phyloP scores from a whole-genome alignment of 2,888 invertebrate genomes.

The Acrocyrtus sp. region DNA sequence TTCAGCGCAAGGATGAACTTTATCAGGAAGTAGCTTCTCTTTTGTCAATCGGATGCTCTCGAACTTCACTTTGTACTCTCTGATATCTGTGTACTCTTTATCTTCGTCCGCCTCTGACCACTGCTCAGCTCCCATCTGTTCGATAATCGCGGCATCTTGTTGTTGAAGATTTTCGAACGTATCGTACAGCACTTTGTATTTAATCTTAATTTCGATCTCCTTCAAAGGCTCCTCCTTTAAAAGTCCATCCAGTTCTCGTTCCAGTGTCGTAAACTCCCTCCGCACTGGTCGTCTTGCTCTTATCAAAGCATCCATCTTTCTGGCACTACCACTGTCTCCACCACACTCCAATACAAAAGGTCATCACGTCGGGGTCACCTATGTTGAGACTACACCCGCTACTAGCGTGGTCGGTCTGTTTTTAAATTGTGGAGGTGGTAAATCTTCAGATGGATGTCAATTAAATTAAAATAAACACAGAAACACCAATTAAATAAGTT shows the following conservation, averaged over 20 bases:
- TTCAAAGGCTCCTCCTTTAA: background rate
- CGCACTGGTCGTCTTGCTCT: background rate
- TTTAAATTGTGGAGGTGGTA: no score
- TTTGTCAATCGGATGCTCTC: background rate
- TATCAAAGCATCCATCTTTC: background rate
- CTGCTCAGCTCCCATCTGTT: background rate
- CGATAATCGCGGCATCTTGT: background rate
- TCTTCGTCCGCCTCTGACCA: background rate
- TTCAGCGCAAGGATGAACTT: background rate
- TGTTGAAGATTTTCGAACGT: background rate
- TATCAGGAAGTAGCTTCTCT: background rate
- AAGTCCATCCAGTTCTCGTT: background rate
- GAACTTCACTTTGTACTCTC: background rate
- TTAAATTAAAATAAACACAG: no score
- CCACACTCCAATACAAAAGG: background rate
- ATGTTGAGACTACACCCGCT: no score
- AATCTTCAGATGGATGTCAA: no score
- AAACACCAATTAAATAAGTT: no score
- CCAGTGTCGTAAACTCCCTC: background rate
- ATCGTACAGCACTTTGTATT: background rate
- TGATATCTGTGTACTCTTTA: background rate
- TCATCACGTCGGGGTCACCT: slow-evolving; percentile 16
- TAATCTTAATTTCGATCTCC: background rate
- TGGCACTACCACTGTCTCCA: no score
- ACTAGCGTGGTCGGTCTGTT: no score